Base-by-base conservation (phyloP, 2,113 vertebrate genomes). In the Tichodroma muraria region DNA sequence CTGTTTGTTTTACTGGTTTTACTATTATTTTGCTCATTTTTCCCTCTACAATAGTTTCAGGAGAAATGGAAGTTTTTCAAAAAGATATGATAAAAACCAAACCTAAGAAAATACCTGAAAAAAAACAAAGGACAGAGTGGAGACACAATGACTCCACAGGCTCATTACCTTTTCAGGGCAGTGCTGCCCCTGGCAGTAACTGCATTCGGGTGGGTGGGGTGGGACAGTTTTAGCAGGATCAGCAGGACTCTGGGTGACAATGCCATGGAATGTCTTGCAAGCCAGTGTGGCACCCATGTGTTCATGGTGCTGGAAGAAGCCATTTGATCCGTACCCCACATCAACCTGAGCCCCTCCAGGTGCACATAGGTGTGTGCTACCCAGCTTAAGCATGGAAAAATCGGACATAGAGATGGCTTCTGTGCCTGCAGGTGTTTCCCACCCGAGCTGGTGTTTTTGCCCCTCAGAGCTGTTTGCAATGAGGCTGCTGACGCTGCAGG, bases 91-190 rank as follows among this genome's bases (percentile, higher is more conserved):
- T 45, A 23, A 60, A 44, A 33, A 6, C 23, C 37, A 50, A 21
- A 54, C 16, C 10, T 40, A 19, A 56, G 63, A 60, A 37, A 25
- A 4, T 4, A 23, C 31, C 8, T 0, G 0, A 8, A 23, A 45
- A 7, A 10, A 5, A 42, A 11, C 30, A 28, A 79, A 63, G 47
- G 16, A 15, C 28, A 37, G 35, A 52, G 24, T 4, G 13, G 22
- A 49, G 28, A 30, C 1, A 0, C 10, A 8, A 4, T 0, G 17
- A 17, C 10, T 11, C 1, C 21, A 5, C 1, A 6, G 42, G n/a
- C 23, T 85, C 5, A 0, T 44, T 30, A 40, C 45, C n/a, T 38
- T 47, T 35, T 11, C 40, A 44, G 35, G 35, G 5, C 0, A 0
- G 9, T 44, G 56, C n/a, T 65, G 12, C 21, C 42, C 31, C 44